These are phyloP conservation scores for Deilephila porcellus DNA, from an alignment of 2,888 invertebrate species.

Conservation along the genomic window DNA sequence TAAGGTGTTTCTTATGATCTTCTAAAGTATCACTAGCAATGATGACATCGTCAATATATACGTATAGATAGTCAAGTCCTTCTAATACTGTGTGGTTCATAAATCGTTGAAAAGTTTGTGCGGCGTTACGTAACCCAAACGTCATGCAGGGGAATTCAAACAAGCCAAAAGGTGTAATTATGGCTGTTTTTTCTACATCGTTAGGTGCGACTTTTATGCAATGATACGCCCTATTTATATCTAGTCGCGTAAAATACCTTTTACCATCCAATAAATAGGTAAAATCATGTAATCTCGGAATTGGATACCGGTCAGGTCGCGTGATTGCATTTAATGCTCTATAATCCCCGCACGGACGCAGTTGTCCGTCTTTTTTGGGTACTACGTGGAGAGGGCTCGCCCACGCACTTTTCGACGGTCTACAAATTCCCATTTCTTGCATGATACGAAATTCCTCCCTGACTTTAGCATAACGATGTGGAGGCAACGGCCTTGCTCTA, in stretches of 20 bases:
- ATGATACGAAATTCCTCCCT: constrained; percentile 53
- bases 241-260: constrained; percentile 25
- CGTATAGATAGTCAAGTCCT: constrained; percentile 38
- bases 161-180: constrained; percentile 27
- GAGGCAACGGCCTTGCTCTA: constrained; percentile 52
- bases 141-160: constrained; percentile 18
- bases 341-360: constrained; percentile 33
- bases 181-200: constrained; percentile 32
- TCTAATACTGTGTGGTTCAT: constrained; percentile 36
- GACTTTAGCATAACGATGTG: constrained; percentile 50
- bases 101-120: constrained; percentile 39
- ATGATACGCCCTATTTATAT: constrained; percentile 33
- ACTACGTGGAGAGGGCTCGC: constrained; percentile 49
- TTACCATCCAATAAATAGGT: constrained; percentile 31
- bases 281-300: constrained; percentile 32
- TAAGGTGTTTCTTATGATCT: constrained; percentile 31
- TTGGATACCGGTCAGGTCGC: constrained; percentile 30
- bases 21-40: constrained; percentile 36
- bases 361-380: constrained; percentile 39
- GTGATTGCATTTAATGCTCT: constrained; percentile 28
- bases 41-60: constrained; percentile 54
- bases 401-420: constrained; percentile 64
- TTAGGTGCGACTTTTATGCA: constrained; percentile 13
- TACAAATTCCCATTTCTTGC: constrained; percentile 59
- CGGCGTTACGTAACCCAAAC: constrained; percentile 33